phyloP scores from a whole-genome alignment of 2,888 invertebrate genomes.

The Andrena marginata region DNA sequence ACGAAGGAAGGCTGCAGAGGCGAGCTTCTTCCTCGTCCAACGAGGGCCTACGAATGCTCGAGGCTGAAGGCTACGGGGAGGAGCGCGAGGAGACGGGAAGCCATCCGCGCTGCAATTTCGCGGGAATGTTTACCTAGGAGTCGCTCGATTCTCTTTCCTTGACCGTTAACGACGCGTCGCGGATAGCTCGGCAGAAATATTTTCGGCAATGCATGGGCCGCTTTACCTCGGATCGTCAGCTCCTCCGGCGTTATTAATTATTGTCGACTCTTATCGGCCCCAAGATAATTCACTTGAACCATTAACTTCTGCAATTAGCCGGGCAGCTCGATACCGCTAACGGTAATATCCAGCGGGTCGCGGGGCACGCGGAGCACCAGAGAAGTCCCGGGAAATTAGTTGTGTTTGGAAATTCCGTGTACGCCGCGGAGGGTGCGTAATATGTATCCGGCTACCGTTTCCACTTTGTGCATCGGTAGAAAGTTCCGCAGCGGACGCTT shows the following conservation, averaged over 20 bases:
- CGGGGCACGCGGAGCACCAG: neutral
- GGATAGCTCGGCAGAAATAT: neutral
- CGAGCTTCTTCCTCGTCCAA: neutral
- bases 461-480: conserved; percentile 33
- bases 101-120: neutral
- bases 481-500: conserved; percentile 22
- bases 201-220: neutral
- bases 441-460: conserved; percentile 1
- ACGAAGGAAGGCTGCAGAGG: neutral
- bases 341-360: conserved; percentile 20
- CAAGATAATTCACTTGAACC: conserved; percentile 58
- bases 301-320: conserved; percentile 63
- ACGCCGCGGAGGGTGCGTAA: neutral
- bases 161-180: neutral
- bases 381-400: conserved; percentile 51
- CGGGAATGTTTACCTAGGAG: neutral
- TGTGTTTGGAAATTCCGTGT: conserved; percentile 57
- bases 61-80: neutral
- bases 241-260: neutral
- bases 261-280: conserved; percentile 16
- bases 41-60: neutral
- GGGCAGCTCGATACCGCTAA: neutral
- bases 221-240: neutral
- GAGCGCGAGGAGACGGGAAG: neutral
- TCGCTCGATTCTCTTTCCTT: neutral